Base-by-base conservation (phyloP, 2,888 invertebrate species). In the Sturmia bella region DNA sequence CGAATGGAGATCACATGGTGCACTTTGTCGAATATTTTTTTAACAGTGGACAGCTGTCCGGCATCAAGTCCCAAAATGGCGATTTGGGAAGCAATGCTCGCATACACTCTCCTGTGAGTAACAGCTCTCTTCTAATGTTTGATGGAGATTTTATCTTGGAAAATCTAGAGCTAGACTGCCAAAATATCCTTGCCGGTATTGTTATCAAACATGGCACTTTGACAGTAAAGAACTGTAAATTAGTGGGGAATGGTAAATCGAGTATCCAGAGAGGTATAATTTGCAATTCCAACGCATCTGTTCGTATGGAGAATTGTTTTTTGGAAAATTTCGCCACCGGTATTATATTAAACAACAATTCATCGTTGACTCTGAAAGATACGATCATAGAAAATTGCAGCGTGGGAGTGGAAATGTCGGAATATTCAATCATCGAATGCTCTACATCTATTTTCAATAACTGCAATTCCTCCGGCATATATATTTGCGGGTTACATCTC, bases 181-280 rank as follows among this genome's bases (percentile, higher is more conserved):
- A 89, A 37, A 91, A 91, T 17, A 91, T 93, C 7, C 92, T 92
- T 66, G 92, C 91, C 59, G 93, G 92, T 11, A 90, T 93, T 64
- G 85, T 93, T 13, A 87, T 92, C 7, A 91, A 93, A 66, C 89
- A 88, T 82, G 93, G 93, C 13, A 90, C 88, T 24, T 86, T 92
- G 0, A 88, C 87, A 13, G 85, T 94, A 64, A 90, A 88, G 54
- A 92, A 92, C 84, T 94, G 93, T 85, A 91, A 88, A 83, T 87
- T 94, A 59, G 85, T 91, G 48, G 92, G 92, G 1, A 90, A 92
- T 85, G 91, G 91, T 45, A 88, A 90, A 52, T 92, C 92, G 1
- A 91, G 92, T 6, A 92, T 92, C 1, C 92, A 92, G 85, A 91
- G 93, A 85, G 93, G 92, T 21, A 91, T 93, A 27, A 90, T 93